A percentile compares a stretch with the other conserved stretches of the same genome.
phyloP scores from a whole-genome alignment of 2,888 invertebrate genomes.

The Torymus aiolomorphi region DNA sequence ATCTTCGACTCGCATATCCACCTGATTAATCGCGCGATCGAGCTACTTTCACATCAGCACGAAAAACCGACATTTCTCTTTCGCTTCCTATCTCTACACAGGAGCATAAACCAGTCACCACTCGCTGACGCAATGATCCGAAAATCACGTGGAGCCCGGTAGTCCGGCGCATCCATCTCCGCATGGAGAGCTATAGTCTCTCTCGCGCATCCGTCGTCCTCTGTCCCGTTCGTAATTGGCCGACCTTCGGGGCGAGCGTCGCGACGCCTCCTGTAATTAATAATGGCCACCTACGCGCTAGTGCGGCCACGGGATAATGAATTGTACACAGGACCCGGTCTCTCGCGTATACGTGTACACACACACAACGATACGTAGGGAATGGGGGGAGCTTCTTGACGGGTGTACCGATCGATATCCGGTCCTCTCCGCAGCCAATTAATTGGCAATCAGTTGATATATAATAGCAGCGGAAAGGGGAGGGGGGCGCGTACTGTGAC shows the following conservation, averaged over 20 bases:
- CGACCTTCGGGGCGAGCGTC: background rate
- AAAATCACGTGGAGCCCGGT: background rate
- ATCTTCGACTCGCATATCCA: too few relatives aligned
- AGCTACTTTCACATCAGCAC: too few relatives aligned
- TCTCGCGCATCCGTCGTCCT: too few relatives aligned
- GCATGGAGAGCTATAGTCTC: too few relatives aligned
- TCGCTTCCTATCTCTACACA: too few relatives aligned
- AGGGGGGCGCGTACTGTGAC: too few relatives aligned
- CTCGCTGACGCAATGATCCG: background rate
- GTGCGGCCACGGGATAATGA: conserved; percentile 26
- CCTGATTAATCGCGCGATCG: too few relatives aligned
- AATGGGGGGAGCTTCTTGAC: too few relatives aligned
- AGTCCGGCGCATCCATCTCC: background rate
- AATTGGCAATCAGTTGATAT: conserved; percentile 47
- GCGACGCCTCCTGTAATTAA: conserved; percentile 36
- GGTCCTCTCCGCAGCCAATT: conserved; percentile 18
- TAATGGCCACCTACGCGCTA: conserved; percentile 14
- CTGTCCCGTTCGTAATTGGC: background rate
- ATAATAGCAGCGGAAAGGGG: too few relatives aligned
- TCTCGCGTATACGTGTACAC: background rate
- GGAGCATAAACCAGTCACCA: too few relatives aligned
- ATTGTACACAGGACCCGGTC: conserved; percentile 17
- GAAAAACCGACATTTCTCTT: too few relatives aligned
- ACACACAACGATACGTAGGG: background rate
- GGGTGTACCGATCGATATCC: too few relatives aligned